Evolutionary conservation across 2,888 invertebrate genomes (phyloP), one percentile per base, ranked within the genome.

Genomic region (Melieria omissa): DNA sequence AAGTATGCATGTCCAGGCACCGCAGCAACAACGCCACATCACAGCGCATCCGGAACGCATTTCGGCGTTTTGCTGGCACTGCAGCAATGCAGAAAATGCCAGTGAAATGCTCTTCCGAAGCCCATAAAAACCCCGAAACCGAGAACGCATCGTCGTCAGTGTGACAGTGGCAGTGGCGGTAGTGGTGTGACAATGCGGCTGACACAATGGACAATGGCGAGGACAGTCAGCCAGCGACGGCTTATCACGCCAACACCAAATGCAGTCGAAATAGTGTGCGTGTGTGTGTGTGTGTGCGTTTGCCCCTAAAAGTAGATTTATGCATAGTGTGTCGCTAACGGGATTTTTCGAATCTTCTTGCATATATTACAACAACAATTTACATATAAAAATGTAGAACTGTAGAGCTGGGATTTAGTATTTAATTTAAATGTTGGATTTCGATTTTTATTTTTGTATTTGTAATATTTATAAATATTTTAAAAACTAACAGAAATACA

Each of bases 31-130:
- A 55, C 55, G 41, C 29, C 46, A 54, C 69, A 62, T 62, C 62
- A 62, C 61, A 61, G 55, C 62, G 55, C 62, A 69, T 55, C 63
- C 65, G 57, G 49, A 44, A 65, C 49, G 69, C 47, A 69, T 54
- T 69, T 67, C 47, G 47, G 46, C 71, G 29, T 29, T 29, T 29
- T 29, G 29, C 29, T 29, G 54, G 46, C 29, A 45, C 47, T 54
- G 55, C 58, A 65, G 61, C 54, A 67, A 67, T 61, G 63, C 62
- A 69, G 69, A 69, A 69, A 69, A 69, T 69, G 69, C 45, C 69
- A 71, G 71, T 68, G 69, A 69, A 69, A 66, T 57, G 52, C 64
- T n/a, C 62, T 70, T 73, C 63, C 70, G 62, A 73, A 66, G 66
- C 62, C 58, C 70, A 73, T 73, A 73, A 73, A 73, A 45, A 61